Conservation (phyloP, 2,888 invertebrate genomes). For the Calephelis perditalis region DNA sequence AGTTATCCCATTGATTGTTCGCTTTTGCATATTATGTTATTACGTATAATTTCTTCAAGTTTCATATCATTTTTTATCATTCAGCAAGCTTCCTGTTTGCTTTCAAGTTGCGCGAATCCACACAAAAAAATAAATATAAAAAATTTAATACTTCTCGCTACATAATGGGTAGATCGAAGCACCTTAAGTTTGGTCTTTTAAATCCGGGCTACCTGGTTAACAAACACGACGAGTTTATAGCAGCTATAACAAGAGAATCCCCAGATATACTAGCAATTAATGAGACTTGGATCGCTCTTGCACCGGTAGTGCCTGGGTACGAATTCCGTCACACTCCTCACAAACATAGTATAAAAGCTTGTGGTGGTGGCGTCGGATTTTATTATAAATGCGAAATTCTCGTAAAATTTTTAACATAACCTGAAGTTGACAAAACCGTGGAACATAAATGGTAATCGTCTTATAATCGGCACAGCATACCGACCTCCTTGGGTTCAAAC, state of each 20-base stretch:
- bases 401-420: background rate
- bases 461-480: background rate
- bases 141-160: too few relatives aligned
- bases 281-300: conserved; percentile 3
- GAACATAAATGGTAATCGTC: background rate
- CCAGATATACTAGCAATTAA: background rate
- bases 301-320: background rate
- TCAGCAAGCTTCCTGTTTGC: too few relatives aligned
- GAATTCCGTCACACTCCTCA: background rate
- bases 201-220: background rate
- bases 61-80: too few relatives aligned
- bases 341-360: background rate
- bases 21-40: too few relatives aligned
- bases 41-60: too few relatives aligned
- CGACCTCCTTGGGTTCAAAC: conserved; percentile 1
- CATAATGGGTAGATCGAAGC: background rate
- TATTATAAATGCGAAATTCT: background rate
- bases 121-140: too few relatives aligned
- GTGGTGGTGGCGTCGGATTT: conserved; percentile 2
- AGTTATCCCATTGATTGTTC: too few relatives aligned
- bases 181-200: background rate
- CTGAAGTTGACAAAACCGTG: background rate
- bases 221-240: background rate
- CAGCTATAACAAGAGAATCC: background rate
- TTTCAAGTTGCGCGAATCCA: too few relatives aligned